phyloP scores from a whole-genome alignment of 1,140 invertebrate genomes.

The Laodelphax striatellus region DNA sequence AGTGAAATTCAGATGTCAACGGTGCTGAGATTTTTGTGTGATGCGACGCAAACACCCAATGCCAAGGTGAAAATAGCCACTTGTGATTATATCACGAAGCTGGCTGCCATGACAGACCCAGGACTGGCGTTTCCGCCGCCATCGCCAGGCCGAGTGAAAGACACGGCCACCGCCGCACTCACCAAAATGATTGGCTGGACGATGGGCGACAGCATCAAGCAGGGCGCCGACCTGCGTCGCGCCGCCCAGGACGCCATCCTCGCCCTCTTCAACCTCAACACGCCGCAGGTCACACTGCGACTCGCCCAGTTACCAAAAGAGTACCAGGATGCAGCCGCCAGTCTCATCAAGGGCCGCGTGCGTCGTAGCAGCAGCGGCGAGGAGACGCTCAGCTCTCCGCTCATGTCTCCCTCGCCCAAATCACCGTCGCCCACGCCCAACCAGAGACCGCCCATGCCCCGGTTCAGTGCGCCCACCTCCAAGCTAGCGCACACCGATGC shows the following conservation, averaged over 20 bases:
- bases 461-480: neutral
- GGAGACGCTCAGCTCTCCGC: slow-evolving; percentile 8
- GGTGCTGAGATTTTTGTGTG: slow-evolving; percentile 58
- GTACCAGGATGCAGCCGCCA: slow-evolving; percentile 67
- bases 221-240: slow-evolving; percentile 55
- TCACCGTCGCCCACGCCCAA: slow-evolving; percentile 21
- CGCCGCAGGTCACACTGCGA: slow-evolving; percentile 72
- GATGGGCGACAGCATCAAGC: slow-evolving; percentile 48
- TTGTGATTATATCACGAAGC: slow-evolving; percentile 57
- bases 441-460: neutral
- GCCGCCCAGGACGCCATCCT: slow-evolving; percentile 69
- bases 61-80: slow-evolving; percentile 69
- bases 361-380: slow-evolving; percentile 29
- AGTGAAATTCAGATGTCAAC: slow-evolving; percentile 9
- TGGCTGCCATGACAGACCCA: slow-evolving; percentile 44
- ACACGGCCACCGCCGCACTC: slow-evolving; percentile 44
- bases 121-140: slow-evolving; percentile 27
- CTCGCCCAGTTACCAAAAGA: slow-evolving; percentile 70
- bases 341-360: slow-evolving; percentile 73
- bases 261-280: slow-evolving; percentile 80
- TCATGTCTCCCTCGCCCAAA: slow-evolving; percentile 12
- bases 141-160: slow-evolving; percentile 33
- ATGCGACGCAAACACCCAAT: slow-evolving; percentile 83
- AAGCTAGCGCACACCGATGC: slow-evolving; percentile 32
- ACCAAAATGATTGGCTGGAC: slow-evolving; percentile 41